Evolutionary conservation across 1,140 invertebrate genomes (phyloP), one percentile per base, ranked within the genome.

Genomic region (Ganaspis sp.): DNA sequence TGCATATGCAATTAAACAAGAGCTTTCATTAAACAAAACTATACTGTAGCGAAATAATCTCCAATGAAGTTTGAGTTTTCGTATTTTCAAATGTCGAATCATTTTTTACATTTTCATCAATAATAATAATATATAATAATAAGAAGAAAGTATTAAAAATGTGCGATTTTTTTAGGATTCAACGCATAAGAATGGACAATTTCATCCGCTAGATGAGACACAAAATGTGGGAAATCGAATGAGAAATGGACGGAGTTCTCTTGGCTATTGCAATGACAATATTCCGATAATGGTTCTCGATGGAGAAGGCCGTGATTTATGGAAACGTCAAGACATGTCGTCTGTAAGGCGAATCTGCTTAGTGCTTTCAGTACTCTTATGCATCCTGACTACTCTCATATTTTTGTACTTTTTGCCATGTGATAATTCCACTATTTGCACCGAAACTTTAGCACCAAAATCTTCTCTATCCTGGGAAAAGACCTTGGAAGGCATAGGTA

Each of bases 321-420:
- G 93, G 87, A 87, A 93, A 73, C 91, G 91, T 73, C 91, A 86
- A 6, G 90, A 93, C 87, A 94, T 95, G 94, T 94, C 94, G 0
- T 90, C 92, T n/a, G 83, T 93, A 53, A 91, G 95, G 17, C 93
- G 93, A 69, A 91, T 93, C 53, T 94, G 93, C 38, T 95, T 96
- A 78, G 87, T 95, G 12, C 88, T 92, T 11, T 96, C 95, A 9
- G 93, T 96, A 75, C 81, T 95, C 26, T 85, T 95, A 15, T 96
- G 95, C 81, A 86, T 95, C 26, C 89, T 95, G 58, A 95, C 94
- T 11, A 93, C 96, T 19, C 81, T 95, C 11, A 92, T 94, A 79
- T 96, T 96, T 86, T 87, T 96, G 1, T 96, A 95, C 94, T 91
- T 94, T 12, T 87, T 96, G 77, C 95, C 95, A 1, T 96, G 95